Conservation (phyloP, 2,113 vertebrate species). For the Xiphophorus maculatus region DNA sequence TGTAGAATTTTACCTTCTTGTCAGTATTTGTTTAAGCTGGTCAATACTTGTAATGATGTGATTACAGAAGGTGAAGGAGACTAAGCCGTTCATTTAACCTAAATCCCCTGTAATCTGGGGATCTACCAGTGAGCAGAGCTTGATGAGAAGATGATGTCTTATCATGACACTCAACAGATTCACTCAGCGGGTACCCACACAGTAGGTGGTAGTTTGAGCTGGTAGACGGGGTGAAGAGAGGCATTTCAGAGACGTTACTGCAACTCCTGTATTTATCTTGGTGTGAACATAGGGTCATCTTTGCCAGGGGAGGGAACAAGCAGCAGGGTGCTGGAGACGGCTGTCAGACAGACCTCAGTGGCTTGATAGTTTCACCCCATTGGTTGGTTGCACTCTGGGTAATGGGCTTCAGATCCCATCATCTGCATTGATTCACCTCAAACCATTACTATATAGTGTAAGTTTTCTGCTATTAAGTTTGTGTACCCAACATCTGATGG, state of each 20-base stretch:
- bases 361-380: constrained; percentile 37
- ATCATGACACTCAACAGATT: constrained; percentile 60
- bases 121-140: constrained; percentile 19
- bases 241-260: constrained; percentile 34
- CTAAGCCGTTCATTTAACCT: background rate
- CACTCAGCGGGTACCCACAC: constrained; percentile 52
- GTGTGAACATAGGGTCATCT: constrained; percentile 70
- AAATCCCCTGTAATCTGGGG: constrained; percentile 34
- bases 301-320: constrained; percentile 53
- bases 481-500: background rate
- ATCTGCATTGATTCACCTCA: background rate
- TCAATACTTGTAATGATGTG: background rate
- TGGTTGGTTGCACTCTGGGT: constrained; percentile 25
- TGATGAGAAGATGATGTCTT: constrained; percentile 41
- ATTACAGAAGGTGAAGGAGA: background rate
- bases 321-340: constrained; percentile 75
- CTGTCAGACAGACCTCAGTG: constrained; percentile 42
- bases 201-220: constrained; percentile 60
- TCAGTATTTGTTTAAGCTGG: background rate
- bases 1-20: too few relatives aligned
- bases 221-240: constrained; percentile 28
- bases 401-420: constrained; percentile 23
- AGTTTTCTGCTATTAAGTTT: background rate
- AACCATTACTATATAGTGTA: background rate
- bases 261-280: constrained; percentile 43